Conservation (phyloP, 2,113 vertebrate genomes). For the Hucho hucho region DNA sequence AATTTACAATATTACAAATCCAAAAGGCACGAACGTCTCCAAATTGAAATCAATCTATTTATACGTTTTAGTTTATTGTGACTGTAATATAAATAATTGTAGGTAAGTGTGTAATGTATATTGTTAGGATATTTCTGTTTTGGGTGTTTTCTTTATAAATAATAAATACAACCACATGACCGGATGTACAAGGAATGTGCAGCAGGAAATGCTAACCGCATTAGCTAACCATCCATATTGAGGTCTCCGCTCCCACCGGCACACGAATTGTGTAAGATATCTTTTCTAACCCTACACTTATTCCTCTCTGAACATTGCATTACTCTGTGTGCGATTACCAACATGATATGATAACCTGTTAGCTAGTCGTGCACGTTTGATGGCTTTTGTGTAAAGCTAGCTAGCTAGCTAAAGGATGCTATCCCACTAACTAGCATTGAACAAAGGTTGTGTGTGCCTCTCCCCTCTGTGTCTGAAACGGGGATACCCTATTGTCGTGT, state of each 20-base stretch:
- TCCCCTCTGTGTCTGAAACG: too few relatives aligned
- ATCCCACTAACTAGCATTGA: not conserved
- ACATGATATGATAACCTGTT: not conserved
- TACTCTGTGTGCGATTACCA: not conserved
- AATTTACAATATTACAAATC: too few relatives aligned
- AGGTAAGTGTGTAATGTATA: too few relatives aligned
- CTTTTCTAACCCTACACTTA: not conserved
- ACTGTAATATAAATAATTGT: too few relatives aligned
- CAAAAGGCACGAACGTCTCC: too few relatives aligned
- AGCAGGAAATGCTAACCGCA: slow-evolving; percentile 44
- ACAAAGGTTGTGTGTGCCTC: not conserved
- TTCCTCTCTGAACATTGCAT: not conserved
- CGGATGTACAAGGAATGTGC: slow-evolving; percentile 56
- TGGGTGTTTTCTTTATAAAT: not conserved
- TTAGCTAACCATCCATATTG: not conserved
- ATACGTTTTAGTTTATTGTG: too few relatives aligned
- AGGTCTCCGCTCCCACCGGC: not conserved
- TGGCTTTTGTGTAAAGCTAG: not conserved
- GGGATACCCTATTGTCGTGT: not conserved
- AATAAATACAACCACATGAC: slow-evolving; percentile 1
- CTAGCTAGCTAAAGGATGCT: not conserved
- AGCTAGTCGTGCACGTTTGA: not conserved
- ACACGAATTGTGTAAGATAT: not conserved
- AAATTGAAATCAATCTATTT: too few relatives aligned
- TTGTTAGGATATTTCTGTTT: slow-evolving; percentile 13